phyloP scores from a whole-genome alignment of 2,797 vertebrate species.

The Australoheros facetus region DNA sequence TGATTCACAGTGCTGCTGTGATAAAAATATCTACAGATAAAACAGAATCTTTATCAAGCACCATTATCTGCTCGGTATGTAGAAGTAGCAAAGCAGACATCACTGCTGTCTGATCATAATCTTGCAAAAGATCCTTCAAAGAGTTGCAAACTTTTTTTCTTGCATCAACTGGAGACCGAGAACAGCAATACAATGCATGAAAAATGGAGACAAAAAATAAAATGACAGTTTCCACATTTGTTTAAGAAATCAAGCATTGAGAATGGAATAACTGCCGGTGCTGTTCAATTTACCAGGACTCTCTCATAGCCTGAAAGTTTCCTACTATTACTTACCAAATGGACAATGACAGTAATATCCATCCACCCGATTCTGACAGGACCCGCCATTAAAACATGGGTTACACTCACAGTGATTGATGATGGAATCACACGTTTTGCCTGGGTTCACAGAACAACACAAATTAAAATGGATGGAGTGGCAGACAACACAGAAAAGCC shows the following conservation, averaged over 20 bases:
- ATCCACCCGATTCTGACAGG: conserved; percentile 95
- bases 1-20: conserved; percentile 41
- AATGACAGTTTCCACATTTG: conserved; percentile 45
- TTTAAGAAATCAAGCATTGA: conserved; percentile 32
- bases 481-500: conserved; percentile 52
- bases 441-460: conserved; percentile 87
- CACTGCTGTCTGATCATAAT: background rate
- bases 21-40: conserved; percentile 55
- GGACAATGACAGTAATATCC: conserved; percentile 97
- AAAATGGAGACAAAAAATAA: conserved; percentile 55
- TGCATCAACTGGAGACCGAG: background rate
- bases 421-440: conserved; percentile 92
- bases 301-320: conserved; percentile 34
- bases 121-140: background rate
- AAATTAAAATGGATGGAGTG: conserved; percentile 83
- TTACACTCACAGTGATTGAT: conserved; percentile 99
- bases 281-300: conserved; percentile 38
- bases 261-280: background rate
- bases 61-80: background rate
- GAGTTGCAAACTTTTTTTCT: background rate
- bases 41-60: conserved; percentile 22
- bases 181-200: conserved; percentile 17
- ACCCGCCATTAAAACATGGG: conserved; percentile 98
- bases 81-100: conserved; percentile 9
- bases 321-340: conserved; percentile 89